These are phyloP conservation scores for Mesitornis unicolor DNA, from an alignment of 2,113 vertebrate species.

Conservation along the genomic window DNA sequence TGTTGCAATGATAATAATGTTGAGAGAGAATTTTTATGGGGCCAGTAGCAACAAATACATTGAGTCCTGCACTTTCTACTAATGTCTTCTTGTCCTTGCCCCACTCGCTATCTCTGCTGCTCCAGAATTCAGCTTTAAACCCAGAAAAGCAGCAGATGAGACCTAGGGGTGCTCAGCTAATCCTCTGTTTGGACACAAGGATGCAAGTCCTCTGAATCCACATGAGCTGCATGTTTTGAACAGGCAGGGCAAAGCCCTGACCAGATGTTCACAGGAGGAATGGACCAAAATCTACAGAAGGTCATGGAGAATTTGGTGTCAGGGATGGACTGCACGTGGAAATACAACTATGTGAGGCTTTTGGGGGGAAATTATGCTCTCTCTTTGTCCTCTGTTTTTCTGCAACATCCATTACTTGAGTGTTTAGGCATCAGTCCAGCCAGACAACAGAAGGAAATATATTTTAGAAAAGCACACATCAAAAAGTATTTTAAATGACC, in stretches of 20 bases:
- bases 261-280: background rate
- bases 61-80: background rate
- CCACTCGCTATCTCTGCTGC: background rate
- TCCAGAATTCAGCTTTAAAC: background rate
- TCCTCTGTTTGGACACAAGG: background rate
- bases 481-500: constrained; percentile 21
- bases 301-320: background rate
- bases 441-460: background rate
- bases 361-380: background rate
- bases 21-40: constrained; percentile 32
- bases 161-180: background rate
- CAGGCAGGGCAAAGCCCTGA: background rate
- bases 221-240: background rate
- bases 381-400: background rate
- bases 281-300: background rate
- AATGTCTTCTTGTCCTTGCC: background rate
- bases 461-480: background rate
- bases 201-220: background rate
- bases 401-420: background rate
- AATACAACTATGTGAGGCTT: background rate
- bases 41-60: background rate
- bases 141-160: background rate
- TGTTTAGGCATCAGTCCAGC: background rate
- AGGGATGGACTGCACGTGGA: background rate
- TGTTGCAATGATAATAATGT: background rate